Percentiles rank a stretch among this genome's conserved stretches.
Conservation (phyloP, 2,888 invertebrate species). For the Sesamia inferens region DNA sequence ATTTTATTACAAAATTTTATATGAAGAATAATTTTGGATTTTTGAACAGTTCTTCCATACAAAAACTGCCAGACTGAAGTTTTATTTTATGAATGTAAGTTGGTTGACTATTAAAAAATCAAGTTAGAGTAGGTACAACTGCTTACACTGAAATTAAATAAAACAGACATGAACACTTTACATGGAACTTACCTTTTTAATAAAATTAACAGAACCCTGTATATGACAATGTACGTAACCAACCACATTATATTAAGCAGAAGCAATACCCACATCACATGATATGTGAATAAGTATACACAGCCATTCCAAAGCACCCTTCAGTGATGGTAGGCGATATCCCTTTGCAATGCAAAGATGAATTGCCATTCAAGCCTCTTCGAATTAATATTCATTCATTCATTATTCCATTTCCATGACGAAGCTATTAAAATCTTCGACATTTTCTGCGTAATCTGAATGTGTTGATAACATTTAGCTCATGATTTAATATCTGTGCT, state of each 20-base stretch:
- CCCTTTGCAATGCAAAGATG: constrained; percentile 83
- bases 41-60: too few species aligned
- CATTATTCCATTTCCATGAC: constrained; percentile 83
- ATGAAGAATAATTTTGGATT: too few species aligned
- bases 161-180: background rate
- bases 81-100: too few species aligned
- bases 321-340: constrained; percentile 65
- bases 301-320: constrained; percentile 23
- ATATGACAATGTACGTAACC: background rate
- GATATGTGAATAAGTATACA: constrained; percentile 1
- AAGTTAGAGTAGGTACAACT: background rate
- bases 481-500: constrained; percentile 63
- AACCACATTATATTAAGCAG: constrained; percentile 21
- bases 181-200: background rate
- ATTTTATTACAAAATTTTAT: too few species aligned
- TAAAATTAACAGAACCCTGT: background rate
- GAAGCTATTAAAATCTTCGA: constrained; percentile 81
- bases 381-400: constrained; percentile 84
- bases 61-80: too few species aligned
- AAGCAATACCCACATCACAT: constrained; percentile 4
- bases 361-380: constrained; percentile 77
- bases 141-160: background rate
- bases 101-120: too few species aligned
- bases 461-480: constrained; percentile 74
- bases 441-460: constrained; percentile 74